Percentiles rank a stretch among this genome's conserved stretches.
Evolutionary conservation across 2,888 invertebrate genomes (phyloP).

Genomic region (Sarcophaga rosellei): DNA sequence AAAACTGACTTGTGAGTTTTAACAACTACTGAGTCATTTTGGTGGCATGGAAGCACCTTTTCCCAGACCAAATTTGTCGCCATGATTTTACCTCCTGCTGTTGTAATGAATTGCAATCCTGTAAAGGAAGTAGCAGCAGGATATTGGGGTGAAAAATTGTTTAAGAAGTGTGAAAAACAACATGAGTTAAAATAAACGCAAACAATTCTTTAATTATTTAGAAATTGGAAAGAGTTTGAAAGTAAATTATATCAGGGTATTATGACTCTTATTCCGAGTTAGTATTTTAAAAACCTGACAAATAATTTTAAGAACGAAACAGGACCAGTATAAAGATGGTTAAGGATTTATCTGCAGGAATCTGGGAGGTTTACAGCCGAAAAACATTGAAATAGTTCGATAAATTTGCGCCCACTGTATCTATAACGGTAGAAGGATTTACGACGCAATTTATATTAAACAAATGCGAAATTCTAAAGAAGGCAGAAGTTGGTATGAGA

Average conservation of each 20-base stretch:
- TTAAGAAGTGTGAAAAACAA: not conserved
- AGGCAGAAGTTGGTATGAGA: too few species aligned
- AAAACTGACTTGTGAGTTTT: constrained; percentile 1
- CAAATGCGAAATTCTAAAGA: too few species aligned
- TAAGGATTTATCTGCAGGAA: too few species aligned
- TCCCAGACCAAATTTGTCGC: constrained; percentile 14
- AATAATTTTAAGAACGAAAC: too few species aligned
- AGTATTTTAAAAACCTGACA: too few species aligned
- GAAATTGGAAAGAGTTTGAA: not conserved
- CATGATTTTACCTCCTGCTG: constrained; percentile 36
- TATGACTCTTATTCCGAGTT: too few species aligned
- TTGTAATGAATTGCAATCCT: constrained; percentile 47
- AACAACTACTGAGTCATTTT: not conserved
- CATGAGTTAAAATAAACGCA: not conserved
- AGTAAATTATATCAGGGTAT: not conserved
- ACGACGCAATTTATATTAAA: too few species aligned
- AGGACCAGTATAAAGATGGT: too few species aligned
- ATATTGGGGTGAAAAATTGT: not conserved
- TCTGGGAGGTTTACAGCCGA: too few species aligned
- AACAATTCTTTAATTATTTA: not conserved
- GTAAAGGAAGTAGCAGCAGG: constrained; percentile 31
- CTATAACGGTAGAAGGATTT: too few species aligned
- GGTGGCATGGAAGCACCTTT: not conserved
- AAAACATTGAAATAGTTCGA: too few species aligned
- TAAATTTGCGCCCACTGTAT: too few species aligned